Evolutionary conservation across 2,113 vertebrate genomes (phyloP).

Genomic region (Corydoras maculifer): DNA sequence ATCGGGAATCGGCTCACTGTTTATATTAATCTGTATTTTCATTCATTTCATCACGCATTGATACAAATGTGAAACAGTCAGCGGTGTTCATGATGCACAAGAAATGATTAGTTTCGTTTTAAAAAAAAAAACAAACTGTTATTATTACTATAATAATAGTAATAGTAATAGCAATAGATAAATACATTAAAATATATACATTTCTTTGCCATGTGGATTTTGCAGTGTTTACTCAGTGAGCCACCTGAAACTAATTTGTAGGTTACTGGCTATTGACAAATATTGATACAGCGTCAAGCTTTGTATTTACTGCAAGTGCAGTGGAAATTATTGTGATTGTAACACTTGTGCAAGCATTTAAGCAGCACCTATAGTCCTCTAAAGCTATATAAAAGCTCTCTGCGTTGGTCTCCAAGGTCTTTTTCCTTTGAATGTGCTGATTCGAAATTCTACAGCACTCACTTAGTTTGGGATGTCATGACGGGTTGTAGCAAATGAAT

Average conservation of each 20-base stretch:
- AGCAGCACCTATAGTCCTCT: conserved; percentile 9
- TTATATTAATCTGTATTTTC: too few species aligned
- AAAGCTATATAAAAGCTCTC: conserved; percentile 31
- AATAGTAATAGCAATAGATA: too few species aligned
- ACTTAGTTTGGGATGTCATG: conserved; percentile 5
- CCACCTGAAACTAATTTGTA: not conserved
- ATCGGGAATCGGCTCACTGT: too few species aligned
- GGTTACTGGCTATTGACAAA: not conserved
- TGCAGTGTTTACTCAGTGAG: conserved; percentile 14
- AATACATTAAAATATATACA: too few species aligned
- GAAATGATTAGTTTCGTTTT: too few species aligned
- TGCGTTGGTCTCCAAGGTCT: conserved; percentile 15
- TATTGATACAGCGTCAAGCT: not conserved
- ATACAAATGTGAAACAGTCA: too few species aligned
- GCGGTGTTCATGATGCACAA: too few species aligned
- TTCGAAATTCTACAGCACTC: conserved; percentile 11
- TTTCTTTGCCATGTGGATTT: too few species aligned
- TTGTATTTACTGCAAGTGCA: conserved; percentile 22
- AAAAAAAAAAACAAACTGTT: too few species aligned
- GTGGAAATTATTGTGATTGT: conserved; percentile 12
- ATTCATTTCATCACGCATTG: too few species aligned
- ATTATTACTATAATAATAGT: too few species aligned
- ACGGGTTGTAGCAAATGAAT: conserved; percentile 4
- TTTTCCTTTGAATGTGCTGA: conserved; percentile 22
- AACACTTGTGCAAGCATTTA: conserved; percentile 17